Conservation (phyloP, 2,113 vertebrate genomes). For the Gobiocypris rarus region DNA sequence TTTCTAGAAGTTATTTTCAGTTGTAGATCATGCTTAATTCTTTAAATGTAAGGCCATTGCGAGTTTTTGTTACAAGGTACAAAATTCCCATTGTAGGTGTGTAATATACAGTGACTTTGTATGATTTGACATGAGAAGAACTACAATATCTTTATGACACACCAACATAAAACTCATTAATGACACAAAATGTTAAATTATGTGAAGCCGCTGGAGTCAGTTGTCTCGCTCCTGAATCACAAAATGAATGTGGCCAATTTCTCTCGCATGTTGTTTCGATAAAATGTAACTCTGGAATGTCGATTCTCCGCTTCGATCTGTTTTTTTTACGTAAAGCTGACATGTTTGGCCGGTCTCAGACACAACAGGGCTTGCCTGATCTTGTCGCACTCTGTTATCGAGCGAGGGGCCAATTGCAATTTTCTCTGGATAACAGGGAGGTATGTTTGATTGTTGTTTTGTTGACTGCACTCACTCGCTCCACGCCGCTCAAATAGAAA, state of each 20-base stretch:
- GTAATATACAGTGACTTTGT: not conserved
- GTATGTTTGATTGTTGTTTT: slow-evolving; percentile 47
- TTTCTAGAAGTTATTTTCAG: not conserved
- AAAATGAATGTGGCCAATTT: not conserved
- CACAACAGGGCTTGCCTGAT: slow-evolving; percentile 62
- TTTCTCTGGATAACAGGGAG: slow-evolving; percentile 47
- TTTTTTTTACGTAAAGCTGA: slow-evolving; percentile 27
- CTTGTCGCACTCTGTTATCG: slow-evolving; percentile 55
- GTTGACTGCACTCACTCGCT: not conserved
- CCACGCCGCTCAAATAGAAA: slow-evolving; percentile 19
- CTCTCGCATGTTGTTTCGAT: not conserved
- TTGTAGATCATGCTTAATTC: not conserved
- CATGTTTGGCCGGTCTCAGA: slow-evolving; percentile 62
- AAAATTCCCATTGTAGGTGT: not conserved
- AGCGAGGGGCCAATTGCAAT: slow-evolving; percentile 39
- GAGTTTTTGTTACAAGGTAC: not conserved
- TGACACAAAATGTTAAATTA: not conserved
- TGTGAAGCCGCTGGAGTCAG: not conserved
- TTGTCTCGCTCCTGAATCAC: not conserved
- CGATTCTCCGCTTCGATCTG: slow-evolving; percentile 36
- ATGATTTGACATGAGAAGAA: not conserved
- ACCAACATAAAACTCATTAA: not conserved
- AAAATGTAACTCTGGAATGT: slow-evolving; percentile 33
- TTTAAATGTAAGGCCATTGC: not conserved
- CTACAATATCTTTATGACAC: not conserved